These are phyloP conservation scores for Romanogobio albipinnatus DNA, from an alignment of 2,113 vertebrate species.

Conservation along the genomic window DNA sequence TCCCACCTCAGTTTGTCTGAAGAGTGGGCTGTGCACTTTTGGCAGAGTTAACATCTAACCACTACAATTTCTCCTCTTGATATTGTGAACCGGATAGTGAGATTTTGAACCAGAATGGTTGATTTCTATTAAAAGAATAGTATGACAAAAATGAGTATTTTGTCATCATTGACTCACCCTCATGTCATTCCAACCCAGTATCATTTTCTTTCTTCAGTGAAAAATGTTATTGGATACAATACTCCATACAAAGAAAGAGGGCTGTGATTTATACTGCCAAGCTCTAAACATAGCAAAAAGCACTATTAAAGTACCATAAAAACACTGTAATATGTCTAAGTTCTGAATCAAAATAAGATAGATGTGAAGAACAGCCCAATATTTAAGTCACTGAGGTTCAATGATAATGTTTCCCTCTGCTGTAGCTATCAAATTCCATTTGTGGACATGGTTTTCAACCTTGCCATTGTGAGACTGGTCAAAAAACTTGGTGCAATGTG, in stretches of 20 bases:
- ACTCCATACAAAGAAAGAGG: neutral
- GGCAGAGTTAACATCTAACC: neutral
- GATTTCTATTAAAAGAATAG: conserved; percentile 1
- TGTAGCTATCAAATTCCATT: neutral
- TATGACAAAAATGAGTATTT: neutral
- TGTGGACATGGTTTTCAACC: neutral
- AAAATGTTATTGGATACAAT: neutral
- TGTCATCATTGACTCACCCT: neutral
- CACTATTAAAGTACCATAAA: neutral
- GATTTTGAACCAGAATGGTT: neutral
- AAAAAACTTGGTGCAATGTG: neutral
- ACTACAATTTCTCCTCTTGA: conserved; percentile 17
- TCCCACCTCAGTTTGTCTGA: neutral
- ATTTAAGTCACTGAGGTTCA: neutral
- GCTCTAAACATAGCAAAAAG: neutral
- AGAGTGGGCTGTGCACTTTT: neutral
- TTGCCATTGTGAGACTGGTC: neutral
- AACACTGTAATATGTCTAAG: neutral
- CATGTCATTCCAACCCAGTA: neutral
- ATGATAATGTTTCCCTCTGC: neutral
- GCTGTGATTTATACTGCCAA: neutral
- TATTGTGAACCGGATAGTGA: neutral
- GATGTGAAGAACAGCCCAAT: neutral
- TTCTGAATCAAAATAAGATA: neutral
- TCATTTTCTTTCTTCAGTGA: neutral